Conservation (phyloP, 1,140 invertebrate species). For the Anastrepha ludens region DNA sequence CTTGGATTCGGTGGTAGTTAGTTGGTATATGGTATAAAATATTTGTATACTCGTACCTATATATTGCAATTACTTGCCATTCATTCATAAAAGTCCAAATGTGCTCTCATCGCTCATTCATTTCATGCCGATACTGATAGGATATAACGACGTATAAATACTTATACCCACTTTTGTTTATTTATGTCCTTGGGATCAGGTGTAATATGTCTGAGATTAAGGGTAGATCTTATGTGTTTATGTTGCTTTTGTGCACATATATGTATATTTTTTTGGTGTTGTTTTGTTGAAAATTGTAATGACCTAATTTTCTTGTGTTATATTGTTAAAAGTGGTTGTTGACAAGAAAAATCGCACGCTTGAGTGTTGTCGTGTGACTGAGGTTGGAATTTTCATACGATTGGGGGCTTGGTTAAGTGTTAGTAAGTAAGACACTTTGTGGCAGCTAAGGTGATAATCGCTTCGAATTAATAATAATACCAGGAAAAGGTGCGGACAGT, state of each 20-base stretch:
- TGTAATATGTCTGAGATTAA: constrained; percentile 43
- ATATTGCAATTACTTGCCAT: constrained; percentile 32
- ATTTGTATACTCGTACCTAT: not conserved
- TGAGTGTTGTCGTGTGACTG: not conserved
- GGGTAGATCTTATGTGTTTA: constrained; percentile 32
- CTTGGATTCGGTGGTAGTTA: constrained; percentile 49
- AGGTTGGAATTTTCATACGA: not conserved
- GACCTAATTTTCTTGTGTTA: constrained; percentile 36
- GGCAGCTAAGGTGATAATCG: too few species aligned
- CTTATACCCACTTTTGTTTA: not conserved
- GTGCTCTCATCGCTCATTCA: constrained; percentile 40
- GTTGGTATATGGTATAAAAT: not conserved
- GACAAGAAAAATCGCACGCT: not conserved
- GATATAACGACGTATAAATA: not conserved
- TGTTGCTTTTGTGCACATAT: not conserved
- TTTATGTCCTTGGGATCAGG: constrained; percentile 38
- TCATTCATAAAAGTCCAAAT: constrained; percentile 47
- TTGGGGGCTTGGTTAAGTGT: not conserved
- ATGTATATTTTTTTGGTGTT: not conserved
- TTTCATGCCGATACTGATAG: constrained; percentile 34
- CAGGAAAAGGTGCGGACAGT: too few species aligned
- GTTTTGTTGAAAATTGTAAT: not conserved
- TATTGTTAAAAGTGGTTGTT: constrained; percentile 33
- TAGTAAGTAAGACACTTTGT: too few species aligned
- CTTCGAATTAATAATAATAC: too few species aligned